Evolutionary conservation across 2,113 vertebrate genomes (phyloP).

Genomic region (Serinus canaria): DNA sequence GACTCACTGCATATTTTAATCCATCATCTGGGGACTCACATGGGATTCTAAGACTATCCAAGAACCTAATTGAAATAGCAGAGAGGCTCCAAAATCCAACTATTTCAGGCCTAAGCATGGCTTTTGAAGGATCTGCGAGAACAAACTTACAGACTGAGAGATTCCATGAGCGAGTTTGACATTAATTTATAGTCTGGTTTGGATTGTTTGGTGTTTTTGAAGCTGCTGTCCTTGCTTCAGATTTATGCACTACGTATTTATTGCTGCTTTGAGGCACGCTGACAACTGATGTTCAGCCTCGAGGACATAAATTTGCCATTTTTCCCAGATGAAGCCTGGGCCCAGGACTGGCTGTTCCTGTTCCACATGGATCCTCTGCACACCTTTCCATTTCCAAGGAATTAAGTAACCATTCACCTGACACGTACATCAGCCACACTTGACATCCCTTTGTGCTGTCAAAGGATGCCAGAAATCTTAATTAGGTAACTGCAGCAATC

Average conservation of each 20-base stretch:
- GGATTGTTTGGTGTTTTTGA: not conserved
- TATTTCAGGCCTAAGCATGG: not conserved
- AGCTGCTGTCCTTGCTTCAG: not conserved
- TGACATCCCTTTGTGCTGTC: not conserved
- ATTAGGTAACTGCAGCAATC: not conserved
- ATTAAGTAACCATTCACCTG: not conserved
- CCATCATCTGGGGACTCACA: constrained; percentile 46
- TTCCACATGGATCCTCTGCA: not conserved
- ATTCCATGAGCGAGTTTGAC: not conserved
- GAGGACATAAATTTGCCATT: not conserved
- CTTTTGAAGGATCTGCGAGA: not conserved
- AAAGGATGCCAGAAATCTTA: not conserved
- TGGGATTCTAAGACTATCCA: constrained; percentile 24
- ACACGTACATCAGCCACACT: not conserved
- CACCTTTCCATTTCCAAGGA: not conserved
- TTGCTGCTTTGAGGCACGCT: not conserved
- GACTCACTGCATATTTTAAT: constrained; percentile 58
- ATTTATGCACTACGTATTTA: not conserved
- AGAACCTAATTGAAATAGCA: not conserved
- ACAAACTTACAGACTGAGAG: not conserved
- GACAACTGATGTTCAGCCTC: not conserved
- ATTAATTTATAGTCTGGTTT: not conserved
- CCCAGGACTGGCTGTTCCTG: not conserved
- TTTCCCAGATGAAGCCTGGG: not conserved
- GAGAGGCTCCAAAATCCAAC: not conserved